Conservation (phyloP, 1,140 invertebrate genomes). For the Leptoteleia sp. region DNA sequence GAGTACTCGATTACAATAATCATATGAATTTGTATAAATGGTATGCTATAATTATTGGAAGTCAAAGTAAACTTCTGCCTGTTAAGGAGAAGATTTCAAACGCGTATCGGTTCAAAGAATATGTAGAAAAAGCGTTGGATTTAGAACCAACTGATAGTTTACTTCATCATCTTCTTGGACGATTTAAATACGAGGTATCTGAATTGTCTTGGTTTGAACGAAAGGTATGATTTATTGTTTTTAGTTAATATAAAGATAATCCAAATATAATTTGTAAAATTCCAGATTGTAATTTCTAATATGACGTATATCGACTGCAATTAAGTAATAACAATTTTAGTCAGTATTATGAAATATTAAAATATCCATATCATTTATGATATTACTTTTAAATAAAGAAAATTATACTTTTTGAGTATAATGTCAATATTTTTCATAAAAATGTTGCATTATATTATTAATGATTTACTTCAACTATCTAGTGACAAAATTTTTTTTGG, state of each 20-base stretch:
- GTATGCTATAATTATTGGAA: constrained; percentile 88
- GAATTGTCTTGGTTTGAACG: constrained; percentile 86
- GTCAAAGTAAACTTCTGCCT: constrained; percentile 83
- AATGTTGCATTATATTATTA: no score
- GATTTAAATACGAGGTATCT: constrained; percentile 86
- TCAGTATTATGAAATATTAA: no score
- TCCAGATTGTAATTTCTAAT: no score
- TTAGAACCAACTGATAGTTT: constrained; percentile 85
- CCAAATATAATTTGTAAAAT: constrained; percentile 6
- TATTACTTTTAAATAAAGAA: no score
- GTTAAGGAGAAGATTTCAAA: constrained; percentile 87
- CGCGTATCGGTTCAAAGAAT: constrained; percentile 86
- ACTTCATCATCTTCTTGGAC: constrained; percentile 87
- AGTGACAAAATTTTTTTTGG: no score
- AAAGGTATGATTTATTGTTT: constrained; percentile 80
- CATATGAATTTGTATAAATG: constrained; percentile 88
- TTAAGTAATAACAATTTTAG: no score
- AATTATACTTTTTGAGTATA: no score
- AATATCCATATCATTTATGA: no score
- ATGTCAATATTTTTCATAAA: no score
- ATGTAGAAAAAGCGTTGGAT: constrained; percentile 86
- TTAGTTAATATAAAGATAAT: constrained; percentile 32
- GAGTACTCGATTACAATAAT: constrained; percentile 81
- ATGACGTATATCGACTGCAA: no score
- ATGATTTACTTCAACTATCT: no score